Base-by-base conservation (phyloP, 2,888 invertebrate species). In the Ametastegia equiseti region DNA sequence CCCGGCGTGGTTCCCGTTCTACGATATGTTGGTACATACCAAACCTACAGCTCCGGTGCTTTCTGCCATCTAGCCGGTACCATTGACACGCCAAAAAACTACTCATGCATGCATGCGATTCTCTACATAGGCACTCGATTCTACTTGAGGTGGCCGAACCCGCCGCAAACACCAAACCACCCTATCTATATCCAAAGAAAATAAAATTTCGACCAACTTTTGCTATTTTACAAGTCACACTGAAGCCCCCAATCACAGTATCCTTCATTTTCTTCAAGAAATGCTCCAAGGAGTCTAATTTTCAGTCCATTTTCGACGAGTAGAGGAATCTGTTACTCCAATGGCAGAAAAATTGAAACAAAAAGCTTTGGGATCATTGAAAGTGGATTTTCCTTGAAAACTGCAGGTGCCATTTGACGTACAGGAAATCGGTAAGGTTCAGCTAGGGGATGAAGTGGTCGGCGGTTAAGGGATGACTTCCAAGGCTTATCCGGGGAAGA, bases 101-200 rank as follows among this genome's bases (percentile, higher is more conserved):
- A 19, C 54, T 75, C 75, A 33, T 54, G 36, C 75, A 75, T 75
- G 75, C 23, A 54, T 75, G 57, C 75, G 54, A 54, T 75, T 75
- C 45, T 33, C n/a, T 36, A 7, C 13, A 50, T 75, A 47, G 45
- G 6, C 5, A 75, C 36, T 50, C 39, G 54, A 36, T 47, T 75
- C 50, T 11, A 9, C 7, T 39, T 69, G 6, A 23, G 27, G 23
- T 19, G 13, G n/a, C 27, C 23, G 57, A 57, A 19, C 23, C 23
- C 2, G 42, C 67, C 11, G 19, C 42, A 6, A 50, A n/a, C 50
- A 19, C n/a, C n/a, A n/a, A 50, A 19, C 50, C n/a, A 50, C n/a
- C 23, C 23, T 30, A 15, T 33, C 60, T 0, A 27, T 2, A 6
- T 60, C 60, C 27, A 19, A 1, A 9, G 23, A 11, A 60, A 60